Evolutionary conservation across 2,888 invertebrate species (phyloP).

Genomic region (Physocephala rufipes): DNA sequence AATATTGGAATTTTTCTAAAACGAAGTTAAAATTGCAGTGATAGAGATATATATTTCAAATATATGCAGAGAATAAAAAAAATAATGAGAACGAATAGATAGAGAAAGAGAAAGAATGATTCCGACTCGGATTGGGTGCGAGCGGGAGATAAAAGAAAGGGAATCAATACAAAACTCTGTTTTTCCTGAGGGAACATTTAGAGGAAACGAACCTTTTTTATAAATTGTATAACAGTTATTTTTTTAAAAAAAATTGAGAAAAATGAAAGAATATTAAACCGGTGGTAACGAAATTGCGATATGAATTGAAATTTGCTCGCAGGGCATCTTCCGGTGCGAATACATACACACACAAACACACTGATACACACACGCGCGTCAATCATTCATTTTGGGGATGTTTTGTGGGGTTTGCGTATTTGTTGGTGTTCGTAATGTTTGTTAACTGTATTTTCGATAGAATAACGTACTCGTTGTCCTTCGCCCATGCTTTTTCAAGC

Average conservation of each 20-base stretch:
- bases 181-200: neutral
- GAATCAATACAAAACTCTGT: neutral
- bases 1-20: constrained; percentile 9
- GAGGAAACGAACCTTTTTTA: neutral
- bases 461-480: neutral
- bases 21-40: neutral
- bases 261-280: neutral
- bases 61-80: neutral
- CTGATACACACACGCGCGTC: neutral
- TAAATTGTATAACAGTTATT: too few relatives aligned
- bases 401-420: constrained; percentile 1
- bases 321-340: too few relatives aligned
- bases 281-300: neutral
- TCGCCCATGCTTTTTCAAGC: neutral
- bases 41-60: too few relatives aligned
- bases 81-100: neutral
- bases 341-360: neutral
- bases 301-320: neutral
- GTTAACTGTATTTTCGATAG: neutral
- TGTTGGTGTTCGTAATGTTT: neutral
- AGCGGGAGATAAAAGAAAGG: neutral
- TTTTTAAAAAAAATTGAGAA: too few relatives aligned
- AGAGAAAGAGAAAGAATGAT: neutral
- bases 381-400: neutral
- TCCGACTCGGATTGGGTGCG: too few relatives aligned